A percentile compares a stretch with the other conserved stretches of the same genome.
phyloP scores from a whole-genome alignment of 2,113 vertebrate species.

The Mirza zaza region DNA sequence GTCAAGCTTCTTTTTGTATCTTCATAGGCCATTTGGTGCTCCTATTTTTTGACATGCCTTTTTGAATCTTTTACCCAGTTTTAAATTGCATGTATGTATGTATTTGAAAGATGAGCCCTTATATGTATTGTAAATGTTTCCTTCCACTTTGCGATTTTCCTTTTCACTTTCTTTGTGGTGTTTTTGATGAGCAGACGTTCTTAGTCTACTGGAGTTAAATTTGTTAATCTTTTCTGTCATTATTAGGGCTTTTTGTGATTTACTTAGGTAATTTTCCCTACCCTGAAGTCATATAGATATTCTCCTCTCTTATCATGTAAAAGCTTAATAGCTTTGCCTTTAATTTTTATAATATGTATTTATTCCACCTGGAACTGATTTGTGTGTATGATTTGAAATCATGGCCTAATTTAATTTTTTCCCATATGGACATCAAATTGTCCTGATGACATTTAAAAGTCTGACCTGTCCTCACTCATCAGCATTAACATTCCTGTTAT shows the following conservation, averaged over 20 bases:
- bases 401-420: neutral
- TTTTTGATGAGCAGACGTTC: neutral
- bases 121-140: neutral
- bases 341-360: constrained; percentile 1
- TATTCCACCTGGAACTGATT: neutral
- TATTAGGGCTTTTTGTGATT: neutral
- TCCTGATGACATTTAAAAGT: neutral
- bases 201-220: neutral
- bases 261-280: neutral
- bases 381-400: neutral
- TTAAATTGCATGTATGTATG: neutral
- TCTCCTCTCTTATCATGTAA: neutral
- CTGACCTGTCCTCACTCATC: neutral
- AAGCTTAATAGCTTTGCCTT: constrained; percentile 27
- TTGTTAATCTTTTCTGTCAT: neutral
- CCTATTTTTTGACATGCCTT: neutral
- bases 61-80: neutral
- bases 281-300: neutral
- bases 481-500: neutral
- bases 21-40: neutral
- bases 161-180: neutral
- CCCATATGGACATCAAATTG: neutral
- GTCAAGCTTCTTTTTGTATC: neutral
- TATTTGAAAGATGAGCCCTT: neutral
- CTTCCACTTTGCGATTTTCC: neutral